phyloP scores from a whole-genome alignment of 2,113 vertebrate species.

The Herpailurus yagouaroundi region DNA sequence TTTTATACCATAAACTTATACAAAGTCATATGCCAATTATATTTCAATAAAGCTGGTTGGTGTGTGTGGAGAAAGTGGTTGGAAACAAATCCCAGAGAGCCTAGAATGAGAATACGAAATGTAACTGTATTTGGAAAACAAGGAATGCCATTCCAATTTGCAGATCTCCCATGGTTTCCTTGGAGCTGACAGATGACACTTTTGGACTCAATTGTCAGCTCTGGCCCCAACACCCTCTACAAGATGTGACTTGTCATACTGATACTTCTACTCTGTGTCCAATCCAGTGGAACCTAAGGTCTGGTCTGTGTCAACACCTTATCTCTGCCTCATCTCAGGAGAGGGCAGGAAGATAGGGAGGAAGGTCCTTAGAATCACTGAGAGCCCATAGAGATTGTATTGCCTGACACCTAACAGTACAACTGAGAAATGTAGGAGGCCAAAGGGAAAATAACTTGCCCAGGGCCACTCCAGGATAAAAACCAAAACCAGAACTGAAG shows the following conservation, averaged over 20 bases:
- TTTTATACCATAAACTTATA: neutral
- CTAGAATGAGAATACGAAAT: neutral
- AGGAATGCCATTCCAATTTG: neutral
- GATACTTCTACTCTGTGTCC: neutral
- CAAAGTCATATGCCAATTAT: neutral
- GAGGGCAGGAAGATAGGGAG: neutral
- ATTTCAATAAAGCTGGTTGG: neutral
- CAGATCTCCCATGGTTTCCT: neutral
- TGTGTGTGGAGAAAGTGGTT: neutral
- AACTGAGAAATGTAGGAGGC: neutral
- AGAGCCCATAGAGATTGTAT: neutral
- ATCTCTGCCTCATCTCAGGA: neutral
- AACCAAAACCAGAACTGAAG: neutral
- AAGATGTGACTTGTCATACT: neutral
- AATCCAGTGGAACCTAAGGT: neutral
- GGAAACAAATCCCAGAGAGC: neutral
- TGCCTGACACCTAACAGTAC: neutral
- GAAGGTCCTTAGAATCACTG: neutral
- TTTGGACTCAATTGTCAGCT: neutral
- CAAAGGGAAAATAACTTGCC: neutral
- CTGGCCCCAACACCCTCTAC: neutral
- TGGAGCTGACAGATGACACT: neutral
- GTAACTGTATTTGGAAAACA: conserved; percentile 33
- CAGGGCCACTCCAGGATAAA: neutral
- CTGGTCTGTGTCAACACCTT: neutral